These are phyloP conservation scores for Lampropteryx suffumata DNA, from an alignment of 2,888 invertebrate species.

Conservation along the genomic window DNA sequence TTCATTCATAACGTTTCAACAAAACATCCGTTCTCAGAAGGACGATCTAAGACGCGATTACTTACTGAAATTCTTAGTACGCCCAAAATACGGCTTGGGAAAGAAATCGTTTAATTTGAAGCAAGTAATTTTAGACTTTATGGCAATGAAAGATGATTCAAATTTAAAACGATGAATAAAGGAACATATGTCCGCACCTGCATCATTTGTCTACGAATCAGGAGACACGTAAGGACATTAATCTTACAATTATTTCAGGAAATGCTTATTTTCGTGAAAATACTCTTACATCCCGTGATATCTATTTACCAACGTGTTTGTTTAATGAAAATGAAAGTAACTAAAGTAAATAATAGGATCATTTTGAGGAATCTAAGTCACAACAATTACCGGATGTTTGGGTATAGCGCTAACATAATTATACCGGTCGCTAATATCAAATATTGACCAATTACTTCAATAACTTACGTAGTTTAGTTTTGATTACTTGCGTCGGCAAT, in stretches of 20 bases:
- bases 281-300: not conserved
- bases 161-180: not conserved
- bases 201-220: conserved; percentile 25
- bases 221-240: conserved; percentile 13
- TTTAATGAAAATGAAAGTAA: too few species aligned
- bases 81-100: conserved; percentile 17
- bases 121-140: conserved; percentile 5
- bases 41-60: conserved; percentile 13
- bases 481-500: too few species aligned
- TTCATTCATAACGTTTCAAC: not conserved
- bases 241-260: conserved; percentile 26
- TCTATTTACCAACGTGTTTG: not conserved
- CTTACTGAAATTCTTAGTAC: conserved; percentile 17
- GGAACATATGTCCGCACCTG: conserved; percentile 20
- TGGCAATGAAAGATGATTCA: not conserved
- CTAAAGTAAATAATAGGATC: not conserved
- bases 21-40: conserved; percentile 14
- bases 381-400: too few species aligned
- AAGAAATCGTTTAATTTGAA: conserved; percentile 10
- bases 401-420: too few species aligned
- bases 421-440: too few species aligned
- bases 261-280: not conserved
- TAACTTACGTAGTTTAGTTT: too few species aligned
- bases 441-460: too few species aligned
- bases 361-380: not conserved